Base-by-base conservation (phyloP, 37 sponge, comb jelly and placozoan species). In the Ianthella basta region DNA sequence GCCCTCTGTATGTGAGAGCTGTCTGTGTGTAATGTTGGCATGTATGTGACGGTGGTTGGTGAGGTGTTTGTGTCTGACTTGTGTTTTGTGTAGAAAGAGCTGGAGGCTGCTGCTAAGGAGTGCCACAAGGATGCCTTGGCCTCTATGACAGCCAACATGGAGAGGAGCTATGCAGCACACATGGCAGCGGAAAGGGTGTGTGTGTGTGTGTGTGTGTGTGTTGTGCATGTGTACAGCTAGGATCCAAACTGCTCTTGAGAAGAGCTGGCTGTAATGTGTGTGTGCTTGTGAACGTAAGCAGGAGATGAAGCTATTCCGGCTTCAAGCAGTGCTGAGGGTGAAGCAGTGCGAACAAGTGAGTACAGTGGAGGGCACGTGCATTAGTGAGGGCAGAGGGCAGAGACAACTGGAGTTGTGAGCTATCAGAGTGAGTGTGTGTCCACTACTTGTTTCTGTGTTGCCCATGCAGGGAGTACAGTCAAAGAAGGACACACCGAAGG, bases 301-400 rank as follows among this genome's bases (percentile, higher is more conserved):
- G 72, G 75, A 64, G 27, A 69, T 70, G 41, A 81, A 59, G 27
- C 74, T 40, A 14, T 50, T 24, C 13, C 72, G 87, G 53, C 87
- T 82, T 73, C 81, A 73, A 59, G 60, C 87, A 20, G 60, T 87
- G 15, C 72, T 69, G 40, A 55, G 87, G 55, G 74, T 87, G 25
- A 87, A 81, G 60, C 60, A 87, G 24, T 87, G 81, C 60, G 69
- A 59, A 60, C 82, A 87, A 69, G 87, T 86, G 21, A 10, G 80
- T n/a, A n/a, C n/a, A n/a, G n/a, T n/a, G n/a, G n/a, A n/a, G n/a
- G n/a, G n/a, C n/a, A n/a, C n/a, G n/a, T n/a, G n/a, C n/a, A n/a
- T n/a, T n/a, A n/a, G n/a, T n/a, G n/a, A n/a, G n/a, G n/a, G n/a
- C n/a, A n/a, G n/a, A n/a, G n/a, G n/a, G n/a, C n/a, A n/a, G n/a